These are phyloP conservation scores for Rugalucina vietnamica DNA, from an alignment of 2,888 invertebrate species.

Conservation along the genomic window DNA sequence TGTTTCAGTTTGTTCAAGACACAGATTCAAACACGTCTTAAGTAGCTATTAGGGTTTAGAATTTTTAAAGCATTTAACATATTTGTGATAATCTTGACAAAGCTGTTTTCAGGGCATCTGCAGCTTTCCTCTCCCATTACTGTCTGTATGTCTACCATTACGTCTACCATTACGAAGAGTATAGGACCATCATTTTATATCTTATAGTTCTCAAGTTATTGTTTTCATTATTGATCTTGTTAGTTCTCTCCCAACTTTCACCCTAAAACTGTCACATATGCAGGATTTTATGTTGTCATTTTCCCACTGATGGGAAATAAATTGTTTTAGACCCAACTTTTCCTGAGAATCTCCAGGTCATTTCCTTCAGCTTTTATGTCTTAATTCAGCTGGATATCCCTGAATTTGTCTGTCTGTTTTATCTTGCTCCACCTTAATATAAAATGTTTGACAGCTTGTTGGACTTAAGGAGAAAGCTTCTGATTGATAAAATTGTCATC, in stretches of 20 bases:
- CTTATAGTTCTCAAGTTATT: background rate
- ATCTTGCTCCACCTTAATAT: too few relatives aligned
- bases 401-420: too few relatives aligned
- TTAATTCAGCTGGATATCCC: too few relatives aligned
- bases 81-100: too few relatives aligned
- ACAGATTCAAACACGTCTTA: too few relatives aligned
- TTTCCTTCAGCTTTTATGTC: background rate
- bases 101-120: too few relatives aligned
- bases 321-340: background rate
- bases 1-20: too few relatives aligned
- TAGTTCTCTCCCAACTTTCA: background rate
- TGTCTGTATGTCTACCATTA: background rate
- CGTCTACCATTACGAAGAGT: background rate
- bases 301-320: background rate
- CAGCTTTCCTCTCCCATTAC: background rate
- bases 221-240: background rate
- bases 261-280: slow-evolving; percentile 1
- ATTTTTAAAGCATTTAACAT: too few relatives aligned
- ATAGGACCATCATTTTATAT: background rate
- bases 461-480: too few relatives aligned
- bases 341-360: background rate
- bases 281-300: background rate
- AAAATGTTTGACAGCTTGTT: too few relatives aligned
- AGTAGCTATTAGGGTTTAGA: too few relatives aligned
- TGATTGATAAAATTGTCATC: too few relatives aligned